Conservation (phyloP, 2,113 vertebrate species). For the Ochotona curzoniae region DNA sequence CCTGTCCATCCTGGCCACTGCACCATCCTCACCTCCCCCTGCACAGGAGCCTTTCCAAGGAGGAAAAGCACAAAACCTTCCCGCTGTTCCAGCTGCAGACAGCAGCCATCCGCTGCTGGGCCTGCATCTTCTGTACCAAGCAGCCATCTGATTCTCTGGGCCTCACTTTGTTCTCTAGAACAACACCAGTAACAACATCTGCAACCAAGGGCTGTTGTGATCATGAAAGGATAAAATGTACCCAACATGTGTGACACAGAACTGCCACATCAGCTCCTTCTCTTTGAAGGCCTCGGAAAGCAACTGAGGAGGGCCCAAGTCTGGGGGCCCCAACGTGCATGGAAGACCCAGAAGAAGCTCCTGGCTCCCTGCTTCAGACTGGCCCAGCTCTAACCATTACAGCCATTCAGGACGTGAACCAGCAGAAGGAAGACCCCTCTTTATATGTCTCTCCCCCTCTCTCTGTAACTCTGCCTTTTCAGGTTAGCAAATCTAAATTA, state of each 20-base stretch:
- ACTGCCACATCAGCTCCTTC: not conserved
- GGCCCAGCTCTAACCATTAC: too few relatives aligned
- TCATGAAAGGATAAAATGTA: not conserved
- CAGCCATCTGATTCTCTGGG: not conserved
- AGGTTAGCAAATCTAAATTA: too few relatives aligned
- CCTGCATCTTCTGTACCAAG: not conserved
- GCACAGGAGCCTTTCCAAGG: constrained; percentile 2
- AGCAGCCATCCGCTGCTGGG: not conserved
- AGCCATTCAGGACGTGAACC: too few relatives aligned
- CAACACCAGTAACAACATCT: not conserved
- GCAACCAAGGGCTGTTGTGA: not conserved
- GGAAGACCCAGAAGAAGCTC: too few relatives aligned
- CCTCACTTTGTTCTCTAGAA: not conserved
- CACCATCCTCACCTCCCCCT: not conserved
- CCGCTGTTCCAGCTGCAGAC: constrained; percentile 17
- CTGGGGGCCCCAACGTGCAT: too few relatives aligned
- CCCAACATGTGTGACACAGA: not conserved
- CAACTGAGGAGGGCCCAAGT: too few relatives aligned
- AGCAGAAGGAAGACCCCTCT: too few relatives aligned
- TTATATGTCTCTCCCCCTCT: too few relatives aligned
- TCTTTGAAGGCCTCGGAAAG: too few relatives aligned
- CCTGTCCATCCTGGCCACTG: not conserved
- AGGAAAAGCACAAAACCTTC: not conserved
- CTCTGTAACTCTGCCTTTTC: too few relatives aligned
- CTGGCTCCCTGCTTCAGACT: too few relatives aligned